phyloP scores from a whole-genome alignment of 2,888 invertebrate species.

The Ophion obscuratus region DNA sequence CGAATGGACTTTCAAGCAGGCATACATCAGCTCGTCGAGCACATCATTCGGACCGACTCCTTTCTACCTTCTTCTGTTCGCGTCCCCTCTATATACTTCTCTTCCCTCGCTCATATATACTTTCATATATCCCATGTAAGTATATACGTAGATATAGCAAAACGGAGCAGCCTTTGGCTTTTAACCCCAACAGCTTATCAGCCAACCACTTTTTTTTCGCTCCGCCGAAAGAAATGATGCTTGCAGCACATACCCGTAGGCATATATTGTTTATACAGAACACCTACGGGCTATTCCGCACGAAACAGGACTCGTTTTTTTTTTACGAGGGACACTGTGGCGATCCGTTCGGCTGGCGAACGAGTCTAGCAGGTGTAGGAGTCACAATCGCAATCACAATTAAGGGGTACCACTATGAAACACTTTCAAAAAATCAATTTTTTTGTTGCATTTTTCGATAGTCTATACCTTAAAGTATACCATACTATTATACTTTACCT shows the following conservation, averaged over 20 bases:
- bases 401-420: too few relatives aligned
- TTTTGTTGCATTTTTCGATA: too few relatives aligned
- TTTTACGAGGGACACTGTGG: not conserved
- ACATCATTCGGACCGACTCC: constrained; percentile 59
- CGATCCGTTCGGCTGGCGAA: not conserved
- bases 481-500: too few relatives aligned
- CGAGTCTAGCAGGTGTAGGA: not conserved
- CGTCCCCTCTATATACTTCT: constrained; percentile 50
- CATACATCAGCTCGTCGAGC: constrained; percentile 78
- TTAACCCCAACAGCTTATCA: constrained; percentile 65
- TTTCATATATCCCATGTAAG: constrained; percentile 2
- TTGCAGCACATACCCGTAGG: constrained; percentile 24
- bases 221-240: constrained; percentile 38
- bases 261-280: constrained; percentile 32
- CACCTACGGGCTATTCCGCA: not conserved
- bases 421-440: too few relatives aligned
- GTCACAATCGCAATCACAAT: not conserved
- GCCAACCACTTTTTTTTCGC: constrained; percentile 48
- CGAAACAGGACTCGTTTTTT: not conserved
- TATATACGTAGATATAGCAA: constrained; percentile 27
- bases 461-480: too few relatives aligned
- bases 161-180: constrained; percentile 52
- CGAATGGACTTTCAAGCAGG: constrained; percentile 84
- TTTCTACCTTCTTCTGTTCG: constrained; percentile 54
- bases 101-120: constrained; percentile 32